Evolutionary conservation across 1,140 invertebrate genomes (phyloP), one percentile per base, ranked within the genome.

Genomic region (Chironomus tepperi): DNA sequence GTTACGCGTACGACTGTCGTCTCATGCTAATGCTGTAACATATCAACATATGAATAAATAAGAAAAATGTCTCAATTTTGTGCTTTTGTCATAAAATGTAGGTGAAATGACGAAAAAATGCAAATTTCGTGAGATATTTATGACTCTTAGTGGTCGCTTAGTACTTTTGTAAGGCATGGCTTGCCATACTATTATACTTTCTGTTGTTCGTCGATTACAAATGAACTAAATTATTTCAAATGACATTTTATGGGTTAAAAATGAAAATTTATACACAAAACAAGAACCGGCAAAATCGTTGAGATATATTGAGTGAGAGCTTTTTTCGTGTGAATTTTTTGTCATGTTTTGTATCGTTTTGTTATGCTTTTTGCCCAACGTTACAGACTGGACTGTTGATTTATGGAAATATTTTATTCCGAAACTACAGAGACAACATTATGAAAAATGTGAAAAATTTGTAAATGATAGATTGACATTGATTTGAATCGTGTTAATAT

Each of bases 371-470:
- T n/a, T n/a, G n/a, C 2, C 24, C 24, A 34, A 34, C 24, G 2
- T 2, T 34, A 34, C 2, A 2, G 24, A 34, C 24, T 34, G 24
- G n/a, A 57, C n/a, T 57, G 47, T 57, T 57, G 47, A 12, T 57
- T 57, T 57, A 57, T 57, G 47, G 47, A n/a, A 57, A 57, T 34
- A 34, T 57, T 57, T n/a, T 57, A n/a, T 57, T 3, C 47, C 12
- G 3, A 57, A 57, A n/a, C 47, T 34, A 15, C 12, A 57, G 15
- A 47, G 47, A n/a, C 47, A 15, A 57, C 47, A 15, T 57, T 57
- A n/a, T 57, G 47, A 57, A 57, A 57, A 57, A 57, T 57, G 47
- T 15, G 47, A 57, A 57, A 57, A 57, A 57, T 57, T 57, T 57
- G 47, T n/a, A 57, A 57, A 57, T 57, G 47, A 57, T 15, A 57